Percentiles rank a stretch among this genome's conserved stretches.
These are phyloP conservation scores for Steinernema feltiae DNA, from an alignment of 1,140 invertebrate species.

Conservation along the genomic window DNA sequence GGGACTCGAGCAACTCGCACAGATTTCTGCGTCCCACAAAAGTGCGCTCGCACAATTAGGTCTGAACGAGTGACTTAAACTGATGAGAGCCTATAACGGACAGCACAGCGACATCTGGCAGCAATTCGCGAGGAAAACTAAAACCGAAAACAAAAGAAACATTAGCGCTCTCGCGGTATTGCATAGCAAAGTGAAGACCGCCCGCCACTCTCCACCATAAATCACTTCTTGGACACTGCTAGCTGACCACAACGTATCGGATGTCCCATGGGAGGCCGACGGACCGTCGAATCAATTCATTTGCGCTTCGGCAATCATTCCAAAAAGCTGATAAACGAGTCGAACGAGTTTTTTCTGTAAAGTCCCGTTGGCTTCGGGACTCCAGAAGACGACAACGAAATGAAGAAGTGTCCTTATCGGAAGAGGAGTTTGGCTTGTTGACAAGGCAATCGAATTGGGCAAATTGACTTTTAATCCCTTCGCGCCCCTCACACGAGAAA, in stretches of 20 bases:
- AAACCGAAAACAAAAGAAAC: not conserved
- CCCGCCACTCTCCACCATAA: not conserved
- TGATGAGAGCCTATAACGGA: too few relatives aligned
- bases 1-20: not conserved
- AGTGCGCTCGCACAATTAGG: not conserved
- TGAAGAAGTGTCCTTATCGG: too few relatives aligned
- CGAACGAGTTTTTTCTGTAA: not conserved
- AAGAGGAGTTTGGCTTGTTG: too few relatives aligned
- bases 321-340: too few relatives aligned
- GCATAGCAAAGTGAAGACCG: not conserved
- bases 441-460: too few relatives aligned
- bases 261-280: not conserved
- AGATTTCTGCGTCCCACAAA: not conserved
- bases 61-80: not conserved
- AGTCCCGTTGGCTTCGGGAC: too few relatives aligned
- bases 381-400: too few relatives aligned
- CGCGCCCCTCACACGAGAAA: not conserved
- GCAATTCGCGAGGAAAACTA: not conserved
- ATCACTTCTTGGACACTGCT: not conserved
- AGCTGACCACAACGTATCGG: conserved; percentile 2
- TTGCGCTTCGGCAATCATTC: too few relatives aligned
- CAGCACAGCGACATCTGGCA: not conserved
- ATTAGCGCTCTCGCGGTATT: not conserved
- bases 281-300: not conserved
- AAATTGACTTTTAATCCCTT: too few relatives aligned